Percentiles rank a stretch among this genome's conserved stretches.
phyloP scores from a whole-genome alignment of 2,797 vertebrate species.

The Microcaecilia unicolor region DNA sequence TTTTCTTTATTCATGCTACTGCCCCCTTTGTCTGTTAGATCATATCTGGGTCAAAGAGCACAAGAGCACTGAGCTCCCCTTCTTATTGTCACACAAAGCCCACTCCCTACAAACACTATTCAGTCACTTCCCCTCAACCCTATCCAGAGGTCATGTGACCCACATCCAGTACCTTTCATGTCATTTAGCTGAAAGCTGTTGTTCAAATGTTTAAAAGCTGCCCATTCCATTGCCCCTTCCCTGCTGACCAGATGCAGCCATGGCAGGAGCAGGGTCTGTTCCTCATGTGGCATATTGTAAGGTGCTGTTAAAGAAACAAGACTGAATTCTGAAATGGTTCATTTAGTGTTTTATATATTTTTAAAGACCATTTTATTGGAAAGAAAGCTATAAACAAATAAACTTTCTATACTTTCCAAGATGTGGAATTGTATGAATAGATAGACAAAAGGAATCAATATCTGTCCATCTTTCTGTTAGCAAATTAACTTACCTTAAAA shows the following conservation, averaged over 20 bases:
- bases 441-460: too few relatives aligned
- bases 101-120: conserved; percentile 41
- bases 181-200: conserved; percentile 29
- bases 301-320: too few relatives aligned
- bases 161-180: conserved; percentile 34
- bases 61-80: conserved; percentile 39
- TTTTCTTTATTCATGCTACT: conserved; percentile 36
- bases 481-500: too few relatives aligned
- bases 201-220: conserved; percentile 40
- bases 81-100: conserved; percentile 53
- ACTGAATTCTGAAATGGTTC: too few relatives aligned
- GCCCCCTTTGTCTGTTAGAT: conserved; percentile 57
- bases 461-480: too few relatives aligned
- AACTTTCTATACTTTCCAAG: too few relatives aligned
- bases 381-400: too few relatives aligned
- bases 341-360: too few relatives aligned
- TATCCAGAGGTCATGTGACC: conserved; percentile 14
- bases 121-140: conserved; percentile 30
- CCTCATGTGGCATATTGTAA: too few relatives aligned
- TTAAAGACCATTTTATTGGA: too few relatives aligned
- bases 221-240: conserved; percentile 26
- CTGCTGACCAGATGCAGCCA: conserved; percentile 38
- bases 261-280: neutral
- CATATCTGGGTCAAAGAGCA: conserved; percentile 78
- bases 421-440: too few relatives aligned